Base-by-base conservation (phyloP, 37 sponge, comb jelly and placozoan genomes). In the Ianthella basta region DNA sequence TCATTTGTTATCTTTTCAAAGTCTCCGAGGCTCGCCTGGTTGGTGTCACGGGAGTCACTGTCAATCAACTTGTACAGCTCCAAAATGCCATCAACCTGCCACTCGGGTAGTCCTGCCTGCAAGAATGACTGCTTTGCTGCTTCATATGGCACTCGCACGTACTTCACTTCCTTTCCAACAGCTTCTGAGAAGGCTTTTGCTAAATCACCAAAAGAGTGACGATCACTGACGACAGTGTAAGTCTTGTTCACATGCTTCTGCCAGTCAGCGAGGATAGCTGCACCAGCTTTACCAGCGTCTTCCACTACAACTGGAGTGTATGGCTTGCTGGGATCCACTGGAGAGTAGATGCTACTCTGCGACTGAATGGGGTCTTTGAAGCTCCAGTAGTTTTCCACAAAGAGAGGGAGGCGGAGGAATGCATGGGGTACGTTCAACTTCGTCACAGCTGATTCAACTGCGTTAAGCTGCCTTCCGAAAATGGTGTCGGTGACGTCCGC, bases 251-350 rank as follows among this genome's bases (percentile, higher is more conserved):
- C 39, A 78, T 89, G 89, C 21, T 84, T 85, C 10, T 57, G 1
- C 19, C 65, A 56, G 56, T 89, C 72, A 5, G 72, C 59, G 0
- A 89, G 85, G 4, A 89, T 61, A 0, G 55, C 85, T 39, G 89
- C 85, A 38, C 72, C 81, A 1, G 89, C 89, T 54, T 67, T 78
- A 15, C 81, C 89, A 3, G 85, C 89, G 66, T 89, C 89, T 54
- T 29, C 75, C 19, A 63, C 81, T 4, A 34, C 80, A 63, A 89
- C 89, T 29, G 73, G 32, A 37, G 72, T 67, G 56, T 15, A 79
- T 3, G 84, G 85, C 68, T 86, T 88, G 24, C 41, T 37, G 0
- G 87, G 87, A 55, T 92, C 89, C 0, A 92, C 74, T 18, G 89
- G 86, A 0, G 16, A 33, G 55, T 65, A 79, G 8, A 92, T 59